phyloP scores from a whole-genome alignment of 2,797 vertebrate genomes.

The Gambelia wislizenii region DNA sequence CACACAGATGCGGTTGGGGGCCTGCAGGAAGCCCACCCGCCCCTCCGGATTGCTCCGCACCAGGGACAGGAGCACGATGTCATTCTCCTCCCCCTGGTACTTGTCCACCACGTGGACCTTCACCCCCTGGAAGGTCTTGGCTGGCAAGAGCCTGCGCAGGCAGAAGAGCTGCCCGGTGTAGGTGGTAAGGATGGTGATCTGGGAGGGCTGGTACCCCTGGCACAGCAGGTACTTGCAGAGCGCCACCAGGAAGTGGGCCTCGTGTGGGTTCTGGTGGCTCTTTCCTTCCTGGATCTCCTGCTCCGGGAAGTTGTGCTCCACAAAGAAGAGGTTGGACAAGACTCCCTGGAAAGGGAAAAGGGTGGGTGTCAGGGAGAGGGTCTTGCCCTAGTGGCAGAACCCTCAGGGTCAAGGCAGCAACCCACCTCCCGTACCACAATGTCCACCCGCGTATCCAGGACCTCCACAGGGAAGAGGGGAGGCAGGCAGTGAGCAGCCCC shows the following conservation, averaged over 20 bases:
- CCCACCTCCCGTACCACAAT: not conserved
- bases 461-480: too few relatives aligned
- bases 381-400: too few relatives aligned
- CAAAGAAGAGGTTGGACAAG: constrained; percentile 88
- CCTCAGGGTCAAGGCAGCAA: too few relatives aligned
- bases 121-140: constrained; percentile 84
- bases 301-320: constrained; percentile 87
- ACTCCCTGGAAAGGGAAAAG: constrained; percentile 82
- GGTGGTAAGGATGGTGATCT: constrained; percentile 96
- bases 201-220: constrained; percentile 90
- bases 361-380: too few relatives aligned
- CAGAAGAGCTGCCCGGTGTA: constrained; percentile 93
- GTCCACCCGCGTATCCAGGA: too few relatives aligned
- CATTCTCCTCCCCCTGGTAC: constrained; percentile 98
- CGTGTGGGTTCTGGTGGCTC: constrained; percentile 91
- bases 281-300: constrained; percentile 88
- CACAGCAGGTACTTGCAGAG: constrained; percentile 89
- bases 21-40: constrained; percentile 90
- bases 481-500: not conserved
- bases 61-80: constrained; percentile 92
- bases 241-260: constrained; percentile 89
- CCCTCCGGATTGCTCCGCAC: constrained; percentile 90
- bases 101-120: constrained; percentile 96
- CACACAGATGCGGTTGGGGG: constrained; percentile 92
- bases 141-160: constrained; percentile 87